Conservation (phyloP, 2,113 vertebrate genomes). For the Hippocampus zosterae region DNA sequence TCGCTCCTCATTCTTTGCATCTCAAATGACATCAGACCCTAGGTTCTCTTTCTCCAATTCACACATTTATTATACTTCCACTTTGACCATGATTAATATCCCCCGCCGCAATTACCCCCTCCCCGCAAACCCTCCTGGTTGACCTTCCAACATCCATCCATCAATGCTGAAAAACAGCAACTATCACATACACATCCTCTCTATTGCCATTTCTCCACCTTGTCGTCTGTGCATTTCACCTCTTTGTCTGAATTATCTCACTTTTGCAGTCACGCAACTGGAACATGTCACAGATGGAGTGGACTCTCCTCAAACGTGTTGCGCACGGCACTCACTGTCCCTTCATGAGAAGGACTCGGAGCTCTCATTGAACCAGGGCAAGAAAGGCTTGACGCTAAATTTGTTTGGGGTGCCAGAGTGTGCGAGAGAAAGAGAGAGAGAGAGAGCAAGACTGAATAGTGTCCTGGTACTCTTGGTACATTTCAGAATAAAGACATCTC, state of each 20-base stretch:
- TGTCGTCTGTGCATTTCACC: conserved; percentile 21
- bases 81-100: background rate
- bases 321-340: conserved; percentile 2
- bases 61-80: background rate
- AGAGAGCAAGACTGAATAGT: conserved; percentile 36
- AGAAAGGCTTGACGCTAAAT: background rate
- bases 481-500: conserved; percentile 23
- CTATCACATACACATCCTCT: conserved; percentile 28
- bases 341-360: conserved; percentile 17
- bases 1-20: conserved; percentile 15
- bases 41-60: background rate
- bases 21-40: background rate
- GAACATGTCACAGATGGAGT: too few species aligned
- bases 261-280: conserved; percentile 16
- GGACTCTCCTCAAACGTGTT: conserved; percentile 14
- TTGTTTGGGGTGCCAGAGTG: background rate
- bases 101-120: too few species aligned
- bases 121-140: background rate
- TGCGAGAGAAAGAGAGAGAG: background rate
- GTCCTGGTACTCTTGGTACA: conserved; percentile 59
- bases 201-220: conserved; percentile 33
- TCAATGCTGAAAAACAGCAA: conserved; percentile 26
- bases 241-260: conserved; percentile 41
- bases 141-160: conserved; percentile 11
- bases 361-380: background rate